These are phyloP conservation scores for Salvelinus alpinus DNA, from an alignment of 2,113 vertebrate species.

Conservation along the genomic window DNA sequence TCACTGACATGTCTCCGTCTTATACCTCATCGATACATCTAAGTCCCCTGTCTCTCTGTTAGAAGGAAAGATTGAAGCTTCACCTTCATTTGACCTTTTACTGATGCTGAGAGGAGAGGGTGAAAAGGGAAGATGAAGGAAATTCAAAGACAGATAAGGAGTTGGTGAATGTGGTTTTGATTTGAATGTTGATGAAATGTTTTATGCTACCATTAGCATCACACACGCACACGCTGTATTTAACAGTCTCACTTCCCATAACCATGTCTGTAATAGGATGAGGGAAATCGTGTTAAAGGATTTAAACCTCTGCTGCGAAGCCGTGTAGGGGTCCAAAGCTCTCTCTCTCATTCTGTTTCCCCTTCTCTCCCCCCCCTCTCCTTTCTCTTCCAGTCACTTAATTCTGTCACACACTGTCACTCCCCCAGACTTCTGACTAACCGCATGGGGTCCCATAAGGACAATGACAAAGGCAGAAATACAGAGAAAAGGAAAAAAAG, in stretches of 20 bases:
- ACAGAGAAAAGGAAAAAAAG: neutral
- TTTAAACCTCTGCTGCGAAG: conserved; percentile 71
- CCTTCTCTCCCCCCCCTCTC: conserved; percentile 30
- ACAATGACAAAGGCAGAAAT: conserved; percentile 22
- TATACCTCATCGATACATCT: too few relatives aligned
- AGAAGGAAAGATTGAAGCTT: neutral
- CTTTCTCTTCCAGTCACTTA: conserved; percentile 28
- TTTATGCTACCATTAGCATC: conserved; percentile 14
- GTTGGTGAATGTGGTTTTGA: neutral
- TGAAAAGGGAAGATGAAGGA: neutral
- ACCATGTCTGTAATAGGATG: conserved; percentile 72
- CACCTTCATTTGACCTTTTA: neutral
- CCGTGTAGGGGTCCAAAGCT: conserved; percentile 59
- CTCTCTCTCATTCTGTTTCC: conserved; percentile 39
- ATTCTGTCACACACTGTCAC: conserved; percentile 34
- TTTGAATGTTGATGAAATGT: neutral
- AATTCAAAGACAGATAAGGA: neutral
- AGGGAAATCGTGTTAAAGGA: conserved; percentile 76
- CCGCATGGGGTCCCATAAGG: conserved; percentile 37
- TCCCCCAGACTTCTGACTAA: conserved; percentile 41
- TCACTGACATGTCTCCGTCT: neutral
- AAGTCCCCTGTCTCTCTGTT: neutral
- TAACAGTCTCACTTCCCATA: conserved; percentile 58
- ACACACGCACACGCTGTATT: conserved; percentile 42
- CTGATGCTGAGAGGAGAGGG: neutral